Percentiles rank a stretch among this genome's conserved stretches.
These are phyloP conservation scores for Ypsolopha scabrella DNA, from an alignment of 2,888 invertebrate genomes.

Conservation along the genomic window DNA sequence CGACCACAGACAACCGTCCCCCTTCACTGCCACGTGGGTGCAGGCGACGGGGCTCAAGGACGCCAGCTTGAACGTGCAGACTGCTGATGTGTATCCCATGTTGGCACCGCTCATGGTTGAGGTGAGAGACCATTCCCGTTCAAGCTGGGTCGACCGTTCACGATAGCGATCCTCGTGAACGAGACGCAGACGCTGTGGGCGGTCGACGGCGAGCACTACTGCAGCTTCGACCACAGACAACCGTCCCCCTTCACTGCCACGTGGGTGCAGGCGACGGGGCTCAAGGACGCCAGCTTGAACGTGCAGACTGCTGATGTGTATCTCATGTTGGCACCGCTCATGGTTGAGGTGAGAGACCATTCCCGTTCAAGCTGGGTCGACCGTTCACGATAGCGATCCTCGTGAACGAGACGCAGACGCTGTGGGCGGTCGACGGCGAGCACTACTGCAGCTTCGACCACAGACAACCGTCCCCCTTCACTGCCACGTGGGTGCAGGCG, in stretches of 20 bases:
- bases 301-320: conserved; percentile 69
- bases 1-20: conserved; percentile 65
- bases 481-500: conserved; percentile 64
- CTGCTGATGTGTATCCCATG: conserved; percentile 57
- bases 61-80: conserved; percentile 73
- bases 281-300: conserved; percentile 74
- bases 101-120: conserved; percentile 31
- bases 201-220: conserved; percentile 80
- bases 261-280: conserved; percentile 71
- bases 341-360: conserved; percentile 33
- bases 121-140: conserved; percentile 54
- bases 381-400: conserved; percentile 71
- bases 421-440: conserved; percentile 79
- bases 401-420: conserved; percentile 69
- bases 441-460: conserved; percentile 80
- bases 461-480: conserved; percentile 46
- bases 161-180: conserved; percentile 72
- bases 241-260: conserved; percentile 35
- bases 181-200: conserved; percentile 75
- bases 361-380: conserved; percentile 57
- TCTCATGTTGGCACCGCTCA: conserved; percentile 33
- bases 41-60: conserved; percentile 73
- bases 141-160: conserved; percentile 52
- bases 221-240: conserved; percentile 73
- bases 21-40: conserved; percentile 47